A percentile compares a stretch with the other conserved stretches of the same genome.
Conservation (phyloP, 2,113 vertebrate genomes). For the Cyprinodon brontotheroides region DNA sequence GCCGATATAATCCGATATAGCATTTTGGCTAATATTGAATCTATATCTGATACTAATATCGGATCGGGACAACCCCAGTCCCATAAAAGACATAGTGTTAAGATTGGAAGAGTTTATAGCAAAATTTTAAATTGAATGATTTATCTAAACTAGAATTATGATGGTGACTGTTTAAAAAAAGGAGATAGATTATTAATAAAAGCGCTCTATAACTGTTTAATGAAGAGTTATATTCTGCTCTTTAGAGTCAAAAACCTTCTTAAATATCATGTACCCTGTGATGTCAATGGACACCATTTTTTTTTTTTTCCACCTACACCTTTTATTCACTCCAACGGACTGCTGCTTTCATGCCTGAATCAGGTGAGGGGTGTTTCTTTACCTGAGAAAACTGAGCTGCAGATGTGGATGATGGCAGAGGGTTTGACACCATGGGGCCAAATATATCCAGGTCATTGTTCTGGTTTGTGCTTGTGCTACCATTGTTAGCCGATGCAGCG, state of each 20-base stretch:
- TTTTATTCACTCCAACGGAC: no score
- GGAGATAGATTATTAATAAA: neutral
- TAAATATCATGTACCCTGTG: no score
- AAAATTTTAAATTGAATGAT: neutral
- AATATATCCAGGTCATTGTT: constrained; percentile 97
- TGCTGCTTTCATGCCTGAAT: no score
- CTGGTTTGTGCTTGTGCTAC: constrained; percentile 76
- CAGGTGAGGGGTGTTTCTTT: constrained; percentile 14
- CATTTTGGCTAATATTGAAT: no score
- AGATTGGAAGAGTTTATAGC: neutral
- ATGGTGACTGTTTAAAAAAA: neutral
- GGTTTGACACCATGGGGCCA: constrained; percentile 99
- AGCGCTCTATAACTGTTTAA: neutral
- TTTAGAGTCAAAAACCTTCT: neutral
- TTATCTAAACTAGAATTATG: neutral
- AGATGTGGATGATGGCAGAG: constrained; percentile 85
- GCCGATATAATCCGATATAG: no score
- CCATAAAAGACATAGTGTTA: no score
- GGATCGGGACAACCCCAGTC: no score
- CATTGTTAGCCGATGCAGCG: constrained; percentile 82
- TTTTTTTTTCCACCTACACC: no score
- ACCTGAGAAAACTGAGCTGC: constrained; percentile 77
- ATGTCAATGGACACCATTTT: neutral
- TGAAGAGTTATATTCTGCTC: neutral
- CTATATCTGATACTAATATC: no score